Conservation (phyloP, 92 coral and sea anemone species). For the Hydrozoanthus gracilis region DNA sequence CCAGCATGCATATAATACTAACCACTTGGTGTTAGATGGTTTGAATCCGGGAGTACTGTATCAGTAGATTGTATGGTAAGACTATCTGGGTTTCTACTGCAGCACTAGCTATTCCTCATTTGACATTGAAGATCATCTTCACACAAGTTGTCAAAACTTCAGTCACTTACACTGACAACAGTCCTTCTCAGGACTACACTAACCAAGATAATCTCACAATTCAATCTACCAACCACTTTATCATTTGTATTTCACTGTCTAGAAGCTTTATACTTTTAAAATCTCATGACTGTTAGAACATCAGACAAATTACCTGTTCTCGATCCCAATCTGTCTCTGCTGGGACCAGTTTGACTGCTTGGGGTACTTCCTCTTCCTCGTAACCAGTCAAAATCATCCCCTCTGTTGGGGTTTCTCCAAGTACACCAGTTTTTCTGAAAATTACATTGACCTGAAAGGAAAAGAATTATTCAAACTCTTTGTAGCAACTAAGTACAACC, state of each 20-base stretch:
- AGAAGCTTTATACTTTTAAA: background rate
- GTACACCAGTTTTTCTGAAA: constrained; percentile 84
- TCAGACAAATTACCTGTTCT: constrained; percentile 55
- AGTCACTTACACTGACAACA: no score
- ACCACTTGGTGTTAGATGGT: no score
- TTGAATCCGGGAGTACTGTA: no score
- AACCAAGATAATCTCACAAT: no score
- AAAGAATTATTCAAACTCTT: background rate
- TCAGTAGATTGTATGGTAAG: no score
- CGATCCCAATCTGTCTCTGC: constrained; percentile 79
- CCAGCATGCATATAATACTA: no score
- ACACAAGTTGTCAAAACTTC: no score
- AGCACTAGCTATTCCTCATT: no score
- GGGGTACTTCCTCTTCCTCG: constrained; percentile 69
- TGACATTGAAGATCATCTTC: no score
- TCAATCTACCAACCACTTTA: background rate
- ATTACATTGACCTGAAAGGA: constrained; percentile 74
- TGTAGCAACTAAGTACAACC: background rate
- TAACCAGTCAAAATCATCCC: constrained; percentile 91
- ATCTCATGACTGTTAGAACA: background rate
- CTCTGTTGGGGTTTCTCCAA: constrained; percentile 73
- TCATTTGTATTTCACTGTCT: background rate
- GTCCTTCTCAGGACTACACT: no score
- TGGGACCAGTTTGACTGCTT: constrained; percentile 83
- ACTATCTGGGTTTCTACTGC: no score